Base-by-base conservation (phyloP, 2,888 invertebrate genomes). In the Arenicola marina region DNA sequence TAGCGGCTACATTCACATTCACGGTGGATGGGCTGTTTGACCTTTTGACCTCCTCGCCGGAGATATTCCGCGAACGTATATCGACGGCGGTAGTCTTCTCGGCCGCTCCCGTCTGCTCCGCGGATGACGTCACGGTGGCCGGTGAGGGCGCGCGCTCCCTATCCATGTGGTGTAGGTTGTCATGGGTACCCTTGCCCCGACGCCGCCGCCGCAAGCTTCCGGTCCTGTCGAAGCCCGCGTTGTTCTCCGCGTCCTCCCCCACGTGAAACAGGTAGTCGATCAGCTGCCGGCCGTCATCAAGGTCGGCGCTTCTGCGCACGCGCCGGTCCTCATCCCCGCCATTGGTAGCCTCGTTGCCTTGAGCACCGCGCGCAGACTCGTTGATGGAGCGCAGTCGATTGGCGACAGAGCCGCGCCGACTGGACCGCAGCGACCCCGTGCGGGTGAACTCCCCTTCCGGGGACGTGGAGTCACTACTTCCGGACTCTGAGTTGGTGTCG, bases 101-200 rank as follows among this genome's bases (percentile, higher is more conserved):
- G n/a, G n/a, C n/a, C n/a, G n/a, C n/a, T n/a, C n/a, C n/a, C n/a
- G n/a, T n/a, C n/a, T n/a, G n/a, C n/a, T n/a, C n/a, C n/a, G n/a
- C n/a, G n/a, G n/a, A n/a, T n/a, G n/a, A n/a, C n/a, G n/a, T n/a
- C n/a, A n/a, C n/a, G n/a, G n/a, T n/a, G 24, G 51, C 33, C 15
- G 62, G 65, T 11, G 79, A 79, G 2, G 77, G 65, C 1, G 76
- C 76, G 21, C 80, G 63, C 68, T 80, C 80, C n/a, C 80, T 68
- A 2, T 72, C 77, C 32, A 66, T 65, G 11, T 1, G 55, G n/a
- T 69, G 58, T 3, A 68, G 63, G 3, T 68, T 59, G 46, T 72
- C 72, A 7, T 72, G 59, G 21, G 53, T 63, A 15, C 33, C 45
- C 11, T 46, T 46, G 2, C 65, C 58, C 61, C 72, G 51, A 74